Base-by-base conservation (phyloP, 2,113 vertebrate genomes). In the Jacana jacana region DNA sequence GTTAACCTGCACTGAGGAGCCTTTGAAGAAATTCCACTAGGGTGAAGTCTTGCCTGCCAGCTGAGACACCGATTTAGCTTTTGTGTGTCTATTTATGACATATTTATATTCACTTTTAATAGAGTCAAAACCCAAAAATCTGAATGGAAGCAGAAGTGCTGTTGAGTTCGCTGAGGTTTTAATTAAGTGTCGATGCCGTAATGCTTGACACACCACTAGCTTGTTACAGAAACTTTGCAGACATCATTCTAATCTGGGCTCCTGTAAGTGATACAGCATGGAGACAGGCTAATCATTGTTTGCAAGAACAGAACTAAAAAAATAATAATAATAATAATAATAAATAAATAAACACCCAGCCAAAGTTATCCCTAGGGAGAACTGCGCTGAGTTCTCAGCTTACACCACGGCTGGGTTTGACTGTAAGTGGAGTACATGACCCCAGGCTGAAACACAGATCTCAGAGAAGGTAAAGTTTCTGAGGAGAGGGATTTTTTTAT, bases 231-330 rank as follows among this genome's bases (percentile, higher is more conserved):
- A 88, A 69, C 60, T 44, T 60, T 22, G 3, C 92, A 89, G 79
- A 8, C 75, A 81, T 49, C 4, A 1, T 68, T 79, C 89, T 93
- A 33, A 79, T 42, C 58, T 2, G 33, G 44, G 55, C 76, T 93
- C 30, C 93, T 55, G 68, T 82, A n/a, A 89, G 83, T 84, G 54
- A 72, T 42, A 17, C 75, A 9, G 25, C 1, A 3, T 35, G 89
- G 75, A 92, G 87, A 89, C 87, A 80, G 84, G 18, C 51, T 76
- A 61, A 28, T 48, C 81, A 25, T 89, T 96, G 91, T 93, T 83
- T 75, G 68, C 33, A 4, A 89, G 65, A 9, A 10, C 40, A 33
- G 82, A 22, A n/a, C 82, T 96, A 20, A 48, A 89, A 89, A 70
- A 60, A 76, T 58, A 12, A 12, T 15, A 16, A 18, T 46, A 46